Conservation (phyloP, 2,797 vertebrate species). For the Eleutherodactylus coqui region DNA sequence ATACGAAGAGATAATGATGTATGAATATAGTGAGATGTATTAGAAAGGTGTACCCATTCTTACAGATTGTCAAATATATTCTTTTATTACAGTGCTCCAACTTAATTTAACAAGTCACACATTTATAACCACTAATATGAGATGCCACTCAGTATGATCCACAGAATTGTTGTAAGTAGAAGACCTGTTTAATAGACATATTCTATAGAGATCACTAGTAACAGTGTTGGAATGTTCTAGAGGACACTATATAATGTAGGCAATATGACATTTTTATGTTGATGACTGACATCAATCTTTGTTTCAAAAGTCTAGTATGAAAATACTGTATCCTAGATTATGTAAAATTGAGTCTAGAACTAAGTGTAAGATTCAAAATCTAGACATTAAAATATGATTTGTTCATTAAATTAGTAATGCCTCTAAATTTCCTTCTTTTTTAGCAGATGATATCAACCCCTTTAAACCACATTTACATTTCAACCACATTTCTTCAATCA, state of each 20-base stretch:
- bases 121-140: background rate
- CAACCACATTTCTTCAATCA: too few species aligned
- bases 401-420: background rate
- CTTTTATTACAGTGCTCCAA: background rate
- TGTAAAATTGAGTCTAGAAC: background rate
- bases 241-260: background rate
- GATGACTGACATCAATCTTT: background rate
- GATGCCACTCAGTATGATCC: background rate
- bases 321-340: too few species aligned
- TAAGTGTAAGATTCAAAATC: background rate
- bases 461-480: too few species aligned
- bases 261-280: background rate
- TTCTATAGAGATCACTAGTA: background rate
- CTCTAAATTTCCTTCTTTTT: background rate
- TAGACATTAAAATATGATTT: background rate
- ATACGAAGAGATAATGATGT: conserved; percentile 40
- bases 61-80: conserved; percentile 4
- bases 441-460: background rate
- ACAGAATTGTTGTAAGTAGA: background rate
- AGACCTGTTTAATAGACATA: background rate
- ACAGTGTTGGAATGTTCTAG: background rate
- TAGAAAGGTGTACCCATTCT: conserved; percentile 36
- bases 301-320: too few species aligned
- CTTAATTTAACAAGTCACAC: background rate
- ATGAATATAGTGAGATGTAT: background rate